Evolutionary conservation across 1,140 invertebrate genomes (phyloP).

Genomic region (Pseudobourletiella spinata): DNA sequence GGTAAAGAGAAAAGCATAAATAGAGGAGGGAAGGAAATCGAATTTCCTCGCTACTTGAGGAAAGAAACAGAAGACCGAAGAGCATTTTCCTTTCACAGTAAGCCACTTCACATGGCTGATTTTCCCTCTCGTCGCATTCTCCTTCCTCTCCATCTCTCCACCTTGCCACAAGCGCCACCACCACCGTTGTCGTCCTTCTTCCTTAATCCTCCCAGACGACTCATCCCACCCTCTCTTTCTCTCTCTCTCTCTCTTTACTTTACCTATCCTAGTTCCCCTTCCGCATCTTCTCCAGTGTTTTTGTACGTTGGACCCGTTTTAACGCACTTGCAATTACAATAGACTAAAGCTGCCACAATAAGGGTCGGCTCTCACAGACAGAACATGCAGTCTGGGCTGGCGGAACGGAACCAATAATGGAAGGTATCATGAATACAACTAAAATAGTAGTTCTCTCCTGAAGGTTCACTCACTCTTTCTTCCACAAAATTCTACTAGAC

Average conservation of each 20-base stretch:
- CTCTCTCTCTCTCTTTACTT: neutral
- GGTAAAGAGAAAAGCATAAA: conserved; percentile 10
- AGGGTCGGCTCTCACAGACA: too few relatives aligned
- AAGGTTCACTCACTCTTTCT: too few relatives aligned
- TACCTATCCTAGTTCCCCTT: neutral
- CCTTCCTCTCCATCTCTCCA: neutral
- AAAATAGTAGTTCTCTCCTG: too few relatives aligned
- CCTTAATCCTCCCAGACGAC: neutral
- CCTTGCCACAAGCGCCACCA: too few relatives aligned
- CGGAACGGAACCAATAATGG: too few relatives aligned
- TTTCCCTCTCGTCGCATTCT: neutral
- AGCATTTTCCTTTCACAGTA: conserved; percentile 20
- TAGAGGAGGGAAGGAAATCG: conserved; percentile 7
- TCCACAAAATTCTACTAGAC: too few relatives aligned
- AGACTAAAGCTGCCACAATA: too few relatives aligned
- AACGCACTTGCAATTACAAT: too few relatives aligned
- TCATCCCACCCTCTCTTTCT: neutral
- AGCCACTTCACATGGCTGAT: conserved; percentile 6
- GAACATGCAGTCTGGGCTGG: too few relatives aligned
- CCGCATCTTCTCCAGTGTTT: too few relatives aligned
- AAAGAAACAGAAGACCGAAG: conserved; percentile 13
- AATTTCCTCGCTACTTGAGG: conserved; percentile 6
- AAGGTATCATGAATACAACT: too few relatives aligned
- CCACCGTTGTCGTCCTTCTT: neutral
- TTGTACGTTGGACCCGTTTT: too few relatives aligned